Percentiles rank a stretch among this genome's conserved stretches.
These are phyloP conservation scores for Harpagoxenus sublaevis DNA, from an alignment of 2,888 invertebrate species.

Conservation along the genomic window DNA sequence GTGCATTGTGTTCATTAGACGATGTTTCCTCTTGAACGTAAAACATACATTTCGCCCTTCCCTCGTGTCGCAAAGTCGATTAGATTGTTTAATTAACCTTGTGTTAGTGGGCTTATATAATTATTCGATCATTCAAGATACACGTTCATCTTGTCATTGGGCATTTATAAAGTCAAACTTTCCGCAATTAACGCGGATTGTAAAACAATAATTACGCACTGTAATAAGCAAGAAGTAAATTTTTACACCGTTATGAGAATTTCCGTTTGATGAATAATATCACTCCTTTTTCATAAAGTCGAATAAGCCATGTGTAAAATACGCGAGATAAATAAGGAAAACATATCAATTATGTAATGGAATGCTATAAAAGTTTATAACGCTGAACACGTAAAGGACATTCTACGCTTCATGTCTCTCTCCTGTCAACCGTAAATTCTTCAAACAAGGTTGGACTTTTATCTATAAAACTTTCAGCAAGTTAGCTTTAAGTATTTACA, in stretches of 20 bases:
- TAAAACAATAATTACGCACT: constrained; percentile 4
- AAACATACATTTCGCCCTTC: neutral
- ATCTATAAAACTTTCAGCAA: neutral
- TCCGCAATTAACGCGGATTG: constrained; percentile 11
- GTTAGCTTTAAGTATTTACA: neutral
- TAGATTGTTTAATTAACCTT: constrained; percentile 7
- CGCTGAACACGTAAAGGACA: neutral
- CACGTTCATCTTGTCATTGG: neutral
- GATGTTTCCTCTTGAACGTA: constrained; percentile 8
- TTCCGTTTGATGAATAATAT: neutral
- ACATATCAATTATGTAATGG: constrained; percentile 2
- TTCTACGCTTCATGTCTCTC: neutral
- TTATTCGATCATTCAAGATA: neutral
- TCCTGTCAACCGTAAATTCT: neutral
- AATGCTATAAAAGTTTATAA: constrained; percentile 1
- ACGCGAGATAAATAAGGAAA: neutral
- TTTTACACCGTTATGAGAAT: neutral
- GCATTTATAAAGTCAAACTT: neutral
- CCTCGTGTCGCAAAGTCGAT: neutral
- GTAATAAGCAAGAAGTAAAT: neutral
- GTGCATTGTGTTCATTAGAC: constrained; percentile 62
- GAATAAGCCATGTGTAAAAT: neutral
- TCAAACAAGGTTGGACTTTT: neutral
- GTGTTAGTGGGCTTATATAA: neutral
- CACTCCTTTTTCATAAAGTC: neutral